Evolutionary conservation across 2,888 invertebrate species (phyloP), one percentile per base, ranked within the genome.

Genomic region (Tromatobia lineatoria): DNA sequence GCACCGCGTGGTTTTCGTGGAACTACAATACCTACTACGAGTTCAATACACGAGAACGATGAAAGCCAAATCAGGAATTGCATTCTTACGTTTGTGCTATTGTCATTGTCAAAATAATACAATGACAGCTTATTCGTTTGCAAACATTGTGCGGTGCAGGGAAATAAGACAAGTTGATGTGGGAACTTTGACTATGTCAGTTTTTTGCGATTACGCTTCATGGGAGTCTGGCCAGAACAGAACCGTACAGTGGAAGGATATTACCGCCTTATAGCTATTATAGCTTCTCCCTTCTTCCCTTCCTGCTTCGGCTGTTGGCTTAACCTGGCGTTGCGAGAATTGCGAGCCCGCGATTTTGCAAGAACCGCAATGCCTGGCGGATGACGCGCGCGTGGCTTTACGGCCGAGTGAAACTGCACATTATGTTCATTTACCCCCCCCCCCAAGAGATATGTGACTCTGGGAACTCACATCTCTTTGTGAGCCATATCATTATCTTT

Each of bases 321-420:
- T 89, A 86, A 88, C 86, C 88, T 85, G 88, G 87, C 89, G 88
- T 89, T 89, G 88, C 90, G 90, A 90, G 90, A 91, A 91, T 91
- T 90, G 91, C 89, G 89, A 66, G 88, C 85, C 70, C 83, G 69
- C 76, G 83, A 88, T 88, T 85, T 88, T 85, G 84, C 88, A 88
- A 89, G 89, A 89, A 88, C 83, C 85, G 77, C 87, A 75, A 34
- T 52, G 71, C 76, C 59, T 81, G 73, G 77, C 80, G 67, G 57
- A 13, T 13, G 34, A 70, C 34, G 42, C 54, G 54, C 61, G 59
- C 61, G 47, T 47, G 47, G 47, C 61, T 74, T 61, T 61, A 74
- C 47, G 34, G 59, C 13, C 74, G 29, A 13, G 29, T 25, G 74
- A 61, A 74, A 61, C 61, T 61, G 34, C 50, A 74, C 74, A 61